Evolutionary conservation across 1,140 invertebrate species (phyloP).

Genomic region (Macrobrachium rosenbergii): DNA sequence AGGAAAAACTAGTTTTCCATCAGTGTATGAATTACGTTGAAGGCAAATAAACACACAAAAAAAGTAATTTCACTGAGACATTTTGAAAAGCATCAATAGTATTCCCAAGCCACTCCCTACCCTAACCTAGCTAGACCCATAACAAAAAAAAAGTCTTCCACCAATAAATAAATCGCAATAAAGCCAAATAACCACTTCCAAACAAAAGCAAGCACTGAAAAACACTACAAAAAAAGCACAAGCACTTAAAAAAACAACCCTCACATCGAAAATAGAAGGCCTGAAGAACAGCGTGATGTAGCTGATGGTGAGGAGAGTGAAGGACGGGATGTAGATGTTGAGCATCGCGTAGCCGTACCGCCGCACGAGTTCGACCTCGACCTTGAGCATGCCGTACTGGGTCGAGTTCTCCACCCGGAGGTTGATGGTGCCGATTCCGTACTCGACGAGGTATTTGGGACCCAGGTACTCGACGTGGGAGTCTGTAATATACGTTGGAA

Average conservation of each 20-base stretch:
- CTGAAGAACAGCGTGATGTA: conserved; percentile 57
- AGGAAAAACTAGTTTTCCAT: too few relatives aligned
- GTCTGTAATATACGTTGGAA: conserved; percentile 4
- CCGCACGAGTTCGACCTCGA: conserved; percentile 46
- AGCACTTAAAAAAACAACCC: background rate
- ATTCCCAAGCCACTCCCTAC: too few relatives aligned
- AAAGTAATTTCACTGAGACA: too few relatives aligned
- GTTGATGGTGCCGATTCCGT: conserved; percentile 50
- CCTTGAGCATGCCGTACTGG: conserved; percentile 33
- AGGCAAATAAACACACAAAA: too few relatives aligned
- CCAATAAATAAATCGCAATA: too few relatives aligned
- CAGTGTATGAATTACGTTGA: too few relatives aligned
- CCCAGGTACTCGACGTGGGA: conserved; percentile 57
- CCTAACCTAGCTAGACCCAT: too few relatives aligned
- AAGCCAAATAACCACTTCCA: background rate
- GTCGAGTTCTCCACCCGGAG: conserved; percentile 35
- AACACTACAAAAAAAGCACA: too few relatives aligned
- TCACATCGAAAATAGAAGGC: conserved; percentile 52
- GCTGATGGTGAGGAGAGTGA: conserved; percentile 53
- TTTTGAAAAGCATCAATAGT: too few relatives aligned
- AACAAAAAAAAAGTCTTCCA: too few relatives aligned
- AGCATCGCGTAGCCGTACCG: conserved; percentile 59
- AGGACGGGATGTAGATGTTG: conserved; percentile 56
- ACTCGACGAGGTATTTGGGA: conserved; percentile 50
- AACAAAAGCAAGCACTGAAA: background rate